These are phyloP conservation scores for Grammomys surdaster DNA, from an alignment of 2,113 vertebrate genomes.

Conservation along the genomic window DNA sequence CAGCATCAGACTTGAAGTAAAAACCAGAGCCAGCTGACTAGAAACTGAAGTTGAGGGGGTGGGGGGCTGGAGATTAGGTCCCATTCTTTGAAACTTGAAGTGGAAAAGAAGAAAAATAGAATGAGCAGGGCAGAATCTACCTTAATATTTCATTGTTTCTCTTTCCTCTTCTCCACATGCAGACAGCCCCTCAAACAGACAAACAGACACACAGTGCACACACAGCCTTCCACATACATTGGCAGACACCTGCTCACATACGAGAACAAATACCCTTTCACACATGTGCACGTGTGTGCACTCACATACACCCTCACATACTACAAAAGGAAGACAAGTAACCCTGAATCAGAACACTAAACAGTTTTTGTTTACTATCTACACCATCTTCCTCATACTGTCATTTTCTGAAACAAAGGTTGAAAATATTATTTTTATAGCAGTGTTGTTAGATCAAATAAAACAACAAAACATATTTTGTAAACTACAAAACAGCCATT, in stretches of 20 bases:
- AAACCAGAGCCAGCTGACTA: background rate
- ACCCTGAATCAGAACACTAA: background rate
- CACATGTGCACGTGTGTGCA: background rate
- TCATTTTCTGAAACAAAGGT: background rate
- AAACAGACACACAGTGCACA: no score
- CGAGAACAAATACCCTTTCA: background rate
- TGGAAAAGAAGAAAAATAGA: background rate
- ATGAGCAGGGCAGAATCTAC: background rate
- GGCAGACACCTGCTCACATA: no score
- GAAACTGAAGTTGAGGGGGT: background rate
- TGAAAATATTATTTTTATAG: background rate
- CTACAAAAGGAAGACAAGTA: background rate
- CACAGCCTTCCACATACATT: no score
- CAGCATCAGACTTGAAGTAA: background rate
- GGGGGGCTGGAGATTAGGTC: background rate
- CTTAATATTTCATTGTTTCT: background rate
- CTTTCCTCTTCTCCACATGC: background rate
- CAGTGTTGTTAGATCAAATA: background rate
- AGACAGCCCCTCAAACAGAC: background rate
- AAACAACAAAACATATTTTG: background rate
- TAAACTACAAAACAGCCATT: conserved; percentile 23
- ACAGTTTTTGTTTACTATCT: background rate
- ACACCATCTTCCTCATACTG: background rate
- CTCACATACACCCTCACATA: background rate
- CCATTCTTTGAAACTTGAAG: background rate